Evolutionary conservation across 1,140 invertebrate genomes (phyloP), one percentile per base, ranked within the genome.

Genomic region (Phenacoccus solenopsis): DNA sequence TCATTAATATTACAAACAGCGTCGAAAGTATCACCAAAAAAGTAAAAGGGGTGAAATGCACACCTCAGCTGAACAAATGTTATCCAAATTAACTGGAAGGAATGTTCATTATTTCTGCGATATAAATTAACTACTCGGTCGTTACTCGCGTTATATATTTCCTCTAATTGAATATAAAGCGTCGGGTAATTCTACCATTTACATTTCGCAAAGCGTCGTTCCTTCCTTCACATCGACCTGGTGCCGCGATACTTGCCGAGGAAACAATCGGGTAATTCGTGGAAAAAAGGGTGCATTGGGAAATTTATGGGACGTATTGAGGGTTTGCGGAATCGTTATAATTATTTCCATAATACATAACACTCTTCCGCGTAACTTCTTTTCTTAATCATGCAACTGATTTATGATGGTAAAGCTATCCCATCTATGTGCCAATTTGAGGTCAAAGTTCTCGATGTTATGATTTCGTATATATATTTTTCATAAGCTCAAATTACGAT

Each of bases 371-470:
- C 20, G 5, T 3, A 10, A 16, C 16, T 4, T n/a, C 20, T 49
- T 49, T 49, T 49, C 38, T 49, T 49, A 49, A 49, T 49, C 38
- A 49, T 49, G 38, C 38, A 49, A 49, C 38, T 49, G 38, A 49
- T 49, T 49, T 49, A 49, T n/a, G 38, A 49, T 16, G 3, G n/a
- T n/a, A n/a, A n/a, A n/a, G n/a, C n/a, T n/a, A n/a, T n/a, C n/a
- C n/a, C n/a, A n/a, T n/a, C n/a, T n/a, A n/a, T n/a, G n/a, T n/a
- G n/a, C n/a, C n/a, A n/a, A n/a, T n/a, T n/a, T n/a, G n/a, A n/a
- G n/a, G n/a, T n/a, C n/a, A n/a, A n/a, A n/a, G n/a, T n/a, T n/a
- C n/a, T n/a, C n/a, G n/a, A n/a, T n/a, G n/a, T n/a, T n/a, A n/a
- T n/a, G n/a, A n/a, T n/a, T n/a, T n/a, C n/a, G n/a, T n/a, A n/a